Evolutionary conservation across 2,888 invertebrate genomes (phyloP).

Genomic region (Idaea aversata): DNA sequence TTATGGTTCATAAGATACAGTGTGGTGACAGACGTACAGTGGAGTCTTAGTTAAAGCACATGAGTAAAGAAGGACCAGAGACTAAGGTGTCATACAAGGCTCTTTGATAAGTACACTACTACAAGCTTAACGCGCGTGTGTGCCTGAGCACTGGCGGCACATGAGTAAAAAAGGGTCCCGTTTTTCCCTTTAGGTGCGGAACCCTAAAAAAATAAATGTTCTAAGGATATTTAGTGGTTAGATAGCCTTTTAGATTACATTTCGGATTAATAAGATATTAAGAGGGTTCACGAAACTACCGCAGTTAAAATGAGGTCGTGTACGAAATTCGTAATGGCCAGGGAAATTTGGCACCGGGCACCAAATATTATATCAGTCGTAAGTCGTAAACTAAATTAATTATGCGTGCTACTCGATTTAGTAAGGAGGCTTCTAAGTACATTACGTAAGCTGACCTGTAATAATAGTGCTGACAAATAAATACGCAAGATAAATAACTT

Average conservation of each 20-base stretch:
- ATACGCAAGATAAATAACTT: neutral
- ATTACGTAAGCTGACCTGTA: neutral
- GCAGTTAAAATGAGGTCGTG: neutral
- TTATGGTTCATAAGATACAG: no score
- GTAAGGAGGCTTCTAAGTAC: neutral
- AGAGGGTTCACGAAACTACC: neutral
- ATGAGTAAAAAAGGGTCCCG: no score
- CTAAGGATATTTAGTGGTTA: neutral
- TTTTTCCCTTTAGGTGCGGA: no score
- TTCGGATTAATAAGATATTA: neutral
- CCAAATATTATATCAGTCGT: neutral
- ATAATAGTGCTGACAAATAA: neutral
- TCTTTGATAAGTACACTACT: no score
- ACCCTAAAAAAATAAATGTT: neutral
- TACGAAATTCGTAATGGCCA: neutral
- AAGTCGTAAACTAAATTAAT: neutral
- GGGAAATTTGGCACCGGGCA: neutral
- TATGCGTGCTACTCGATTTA: neutral
- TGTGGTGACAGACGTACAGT: no score
- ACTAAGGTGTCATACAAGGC: no score
- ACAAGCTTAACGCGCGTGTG: no score
- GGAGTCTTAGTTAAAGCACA: no score
- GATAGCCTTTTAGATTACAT: neutral
- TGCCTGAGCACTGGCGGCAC: no score
- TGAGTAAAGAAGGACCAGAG: no score